Percentiles rank a stretch among this genome's conserved stretches.
phyloP scores from a whole-genome alignment of 2,797 vertebrate genomes.

The Nannoperca obscura region DNA sequence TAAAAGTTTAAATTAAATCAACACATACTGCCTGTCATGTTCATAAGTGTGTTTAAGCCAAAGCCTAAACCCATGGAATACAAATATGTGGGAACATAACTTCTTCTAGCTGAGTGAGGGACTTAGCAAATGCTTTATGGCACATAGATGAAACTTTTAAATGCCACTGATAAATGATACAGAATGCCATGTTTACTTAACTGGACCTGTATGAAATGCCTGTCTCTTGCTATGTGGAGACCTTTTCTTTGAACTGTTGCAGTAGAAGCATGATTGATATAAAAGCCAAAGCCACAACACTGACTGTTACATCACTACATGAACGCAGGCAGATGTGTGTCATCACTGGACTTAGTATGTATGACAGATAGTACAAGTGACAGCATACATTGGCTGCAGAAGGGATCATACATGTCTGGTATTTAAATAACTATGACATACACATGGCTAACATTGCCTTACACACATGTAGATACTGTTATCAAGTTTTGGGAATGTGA shows the following conservation, averaged over 20 bases:
- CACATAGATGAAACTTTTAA: conserved; percentile 23
- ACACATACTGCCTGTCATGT: conserved; percentile 14
- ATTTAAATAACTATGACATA: conserved; percentile 57
- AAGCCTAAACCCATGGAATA: conserved; percentile 16
- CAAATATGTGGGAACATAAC: conserved; percentile 23
- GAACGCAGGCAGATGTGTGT: conserved; percentile 44
- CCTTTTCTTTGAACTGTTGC: conserved; percentile 47
- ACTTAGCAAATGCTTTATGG: conserved; percentile 6
- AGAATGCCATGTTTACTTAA: conserved; percentile 40
- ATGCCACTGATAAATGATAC: conserved; percentile 43
- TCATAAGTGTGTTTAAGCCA: conserved; percentile 4
- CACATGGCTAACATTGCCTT: conserved; percentile 19
- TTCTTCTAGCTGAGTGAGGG: conserved; percentile 13
- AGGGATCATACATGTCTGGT: conserved; percentile 59
- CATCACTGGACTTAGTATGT: conserved; percentile 48
- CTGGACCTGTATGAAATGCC: conserved; percentile 19
- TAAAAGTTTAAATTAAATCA: conserved; percentile 6
- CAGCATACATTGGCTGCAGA: conserved; percentile 43
- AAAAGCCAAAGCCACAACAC: conserved; percentile 39
- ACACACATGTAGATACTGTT: conserved; percentile 7
- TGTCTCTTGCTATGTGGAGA: conserved; percentile 37
- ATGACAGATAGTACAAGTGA: conserved; percentile 48
- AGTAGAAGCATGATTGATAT: conserved; percentile 50
- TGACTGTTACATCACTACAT: conserved; percentile 19
- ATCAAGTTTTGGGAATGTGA: conserved; percentile 16